phyloP scores from a whole-genome alignment of 2,113 vertebrate genomes.

The Irena cyanogastra region DNA sequence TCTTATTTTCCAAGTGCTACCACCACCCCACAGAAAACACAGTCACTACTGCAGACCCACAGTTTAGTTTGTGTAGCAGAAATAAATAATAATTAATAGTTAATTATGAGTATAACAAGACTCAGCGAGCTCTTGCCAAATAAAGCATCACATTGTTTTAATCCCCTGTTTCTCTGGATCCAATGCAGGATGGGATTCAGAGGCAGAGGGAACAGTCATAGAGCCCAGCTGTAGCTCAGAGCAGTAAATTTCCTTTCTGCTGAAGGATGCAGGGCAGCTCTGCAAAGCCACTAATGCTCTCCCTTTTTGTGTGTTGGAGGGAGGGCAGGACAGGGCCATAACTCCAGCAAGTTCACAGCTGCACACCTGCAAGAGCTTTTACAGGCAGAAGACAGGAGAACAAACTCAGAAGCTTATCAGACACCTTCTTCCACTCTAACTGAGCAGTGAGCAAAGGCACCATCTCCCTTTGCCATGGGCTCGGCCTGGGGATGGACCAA shows the following conservation, averaged over 20 bases:
- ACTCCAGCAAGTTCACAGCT: background rate
- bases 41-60: background rate
- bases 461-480: fast-evolving
- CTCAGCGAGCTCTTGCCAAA: background rate
- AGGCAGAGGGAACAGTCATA: background rate
- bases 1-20: background rate
- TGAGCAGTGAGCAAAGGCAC: background rate
- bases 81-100: background rate
- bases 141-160: background rate
- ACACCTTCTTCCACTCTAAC: background rate
- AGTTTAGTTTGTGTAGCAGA: background rate
- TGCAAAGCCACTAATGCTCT: background rate
- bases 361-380: background rate
- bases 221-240: background rate
- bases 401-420: background rate
- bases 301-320: fast-evolving
- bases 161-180: background rate
- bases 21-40: background rate
- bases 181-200: background rate
- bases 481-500: background rate
- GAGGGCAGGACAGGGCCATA: background rate
- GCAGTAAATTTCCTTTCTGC: background rate
- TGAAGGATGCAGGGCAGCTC: background rate
- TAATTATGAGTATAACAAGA: background rate
- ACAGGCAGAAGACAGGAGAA: background rate